Conservation (phyloP, 2,113 vertebrate genomes). For the Thamnophis sirtalis region DNA sequence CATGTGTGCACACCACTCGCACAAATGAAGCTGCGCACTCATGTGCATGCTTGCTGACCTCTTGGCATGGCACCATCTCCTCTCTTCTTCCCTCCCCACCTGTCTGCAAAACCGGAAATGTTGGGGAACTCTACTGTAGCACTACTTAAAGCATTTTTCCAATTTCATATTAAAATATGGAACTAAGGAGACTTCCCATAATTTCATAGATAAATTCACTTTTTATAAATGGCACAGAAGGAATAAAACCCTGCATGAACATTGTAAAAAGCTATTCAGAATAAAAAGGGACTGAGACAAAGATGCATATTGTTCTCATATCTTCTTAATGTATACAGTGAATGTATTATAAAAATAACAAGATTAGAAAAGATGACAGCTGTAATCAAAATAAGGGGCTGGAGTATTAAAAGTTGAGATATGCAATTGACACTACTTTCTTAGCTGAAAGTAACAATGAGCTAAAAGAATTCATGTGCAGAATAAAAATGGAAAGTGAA, state of each 20-base stretch:
- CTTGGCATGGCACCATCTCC: not conserved
- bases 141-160: constrained; percentile 32
- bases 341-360: not conserved
- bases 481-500: not conserved
- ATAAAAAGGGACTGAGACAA: not conserved
- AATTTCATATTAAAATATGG: constrained; percentile 2
- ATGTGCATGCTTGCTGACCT: not conserved
- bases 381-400: not conserved
- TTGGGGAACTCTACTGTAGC: not conserved
- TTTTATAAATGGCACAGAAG: not conserved
- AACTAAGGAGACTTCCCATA: not conserved
- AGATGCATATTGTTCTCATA: not conserved
- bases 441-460: not conserved
- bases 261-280: constrained; percentile 8
- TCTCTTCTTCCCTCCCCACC: not conserved
- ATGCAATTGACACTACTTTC: not conserved
- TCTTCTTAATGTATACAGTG: not conserved
- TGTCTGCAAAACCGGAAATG: not conserved
- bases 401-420: not conserved
- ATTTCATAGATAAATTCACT: constrained; percentile 11
- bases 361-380: not conserved
- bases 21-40: not conserved
- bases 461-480: not conserved
- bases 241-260: not conserved
- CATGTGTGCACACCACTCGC: not conserved